Evolutionary conservation across 2,888 invertebrate genomes (phyloP), one percentile per base, ranked within the genome.

Genomic region (Leucoma salicis): DNA sequence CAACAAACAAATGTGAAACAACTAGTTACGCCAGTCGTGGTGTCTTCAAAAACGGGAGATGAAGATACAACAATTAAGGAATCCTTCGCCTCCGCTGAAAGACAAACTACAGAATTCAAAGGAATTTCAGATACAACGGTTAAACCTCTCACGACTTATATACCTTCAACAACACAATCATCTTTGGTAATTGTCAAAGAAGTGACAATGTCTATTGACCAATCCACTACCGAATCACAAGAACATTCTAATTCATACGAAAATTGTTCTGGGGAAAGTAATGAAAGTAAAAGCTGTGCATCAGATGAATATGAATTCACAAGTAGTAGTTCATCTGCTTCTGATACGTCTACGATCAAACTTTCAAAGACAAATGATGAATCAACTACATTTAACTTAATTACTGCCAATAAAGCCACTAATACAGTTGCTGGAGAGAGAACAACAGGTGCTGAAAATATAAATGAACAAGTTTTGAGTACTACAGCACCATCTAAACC

Each of bases 221-320:
- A 18, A 15, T 12, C 15, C 8, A 31, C 31, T n/a, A 15, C 15
- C 1, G 31, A 31, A 14, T 15, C n/a, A 28, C 18, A 27, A 32
- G 42, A 42, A 36, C 37, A 37, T 28, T 36, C 35, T 11, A 35
- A 37, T 16, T 29, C 31, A 10, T 25, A 31, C 13, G 31, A 35
- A n/a, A 24, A 21, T n/a, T 0, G 4, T 14, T 29, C 31, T 3
- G 21, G 14, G 2, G 41, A 35, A 14, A 18, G 2, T 1, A 14
- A 32, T 11, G 28, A 34, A 3, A 14, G 10, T 1, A 27, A 28
- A 5, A 27, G 36, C 0, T 42, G 36, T 12, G 36, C 36, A n/a
- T 36, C 36, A 8, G 29, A 21, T 13, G 36, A 37, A n/a, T 21
- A 36, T 21, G 35, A 46, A 42, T 12, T 31, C 15, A 32, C 31